Conservation (phyloP, 1,140 invertebrate species). For the Ceratitis capitata region DNA sequence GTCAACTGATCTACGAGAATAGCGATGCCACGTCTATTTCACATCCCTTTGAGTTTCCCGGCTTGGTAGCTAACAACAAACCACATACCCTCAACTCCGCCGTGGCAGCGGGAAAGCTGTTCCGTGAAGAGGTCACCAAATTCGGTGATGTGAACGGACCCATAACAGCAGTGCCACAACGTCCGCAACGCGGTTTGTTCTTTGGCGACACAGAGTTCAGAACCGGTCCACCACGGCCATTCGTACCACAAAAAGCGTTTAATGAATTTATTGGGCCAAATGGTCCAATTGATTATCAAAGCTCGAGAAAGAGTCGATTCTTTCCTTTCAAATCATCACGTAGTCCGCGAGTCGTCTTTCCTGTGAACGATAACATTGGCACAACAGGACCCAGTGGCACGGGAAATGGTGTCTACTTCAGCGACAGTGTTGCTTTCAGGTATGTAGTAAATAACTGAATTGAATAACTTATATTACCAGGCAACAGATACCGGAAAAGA, state of each 20-base stretch:
- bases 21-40: slow-evolving; percentile 43
- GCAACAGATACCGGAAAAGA: too few relatives aligned
- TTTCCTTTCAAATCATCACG: slow-evolving; percentile 65
- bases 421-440: slow-evolving; percentile 70
- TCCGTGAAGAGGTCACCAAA: slow-evolving; percentile 63
- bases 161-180: slow-evolving; percentile 58
- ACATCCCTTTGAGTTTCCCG: slow-evolving; percentile 57
- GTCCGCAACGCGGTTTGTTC: slow-evolving; percentile 55
- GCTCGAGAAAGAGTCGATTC: slow-evolving; percentile 59
- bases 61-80: slow-evolving; percentile 56
- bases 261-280: slow-evolving; percentile 56
- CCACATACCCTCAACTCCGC: slow-evolving; percentile 55
- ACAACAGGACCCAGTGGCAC: slow-evolving; percentile 59
- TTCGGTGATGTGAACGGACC: slow-evolving; percentile 64
- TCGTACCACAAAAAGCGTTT: slow-evolving; percentile 58
- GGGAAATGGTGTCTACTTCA: slow-evolving; percentile 63
- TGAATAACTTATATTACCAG: too few relatives aligned
- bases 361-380: slow-evolving; percentile 67
- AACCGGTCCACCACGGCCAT: slow-evolving; percentile 52
- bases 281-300: slow-evolving; percentile 49
- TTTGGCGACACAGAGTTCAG: slow-evolving; percentile 59
- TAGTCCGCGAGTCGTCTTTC: slow-evolving; percentile 70
- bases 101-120: slow-evolving; percentile 51
- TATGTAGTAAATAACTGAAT: slow-evolving; percentile 25
- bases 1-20: slow-evolving; percentile 57